Conservation (phyloP, 2,888 invertebrate species). For the Tubiluchus corallicola region DNA sequence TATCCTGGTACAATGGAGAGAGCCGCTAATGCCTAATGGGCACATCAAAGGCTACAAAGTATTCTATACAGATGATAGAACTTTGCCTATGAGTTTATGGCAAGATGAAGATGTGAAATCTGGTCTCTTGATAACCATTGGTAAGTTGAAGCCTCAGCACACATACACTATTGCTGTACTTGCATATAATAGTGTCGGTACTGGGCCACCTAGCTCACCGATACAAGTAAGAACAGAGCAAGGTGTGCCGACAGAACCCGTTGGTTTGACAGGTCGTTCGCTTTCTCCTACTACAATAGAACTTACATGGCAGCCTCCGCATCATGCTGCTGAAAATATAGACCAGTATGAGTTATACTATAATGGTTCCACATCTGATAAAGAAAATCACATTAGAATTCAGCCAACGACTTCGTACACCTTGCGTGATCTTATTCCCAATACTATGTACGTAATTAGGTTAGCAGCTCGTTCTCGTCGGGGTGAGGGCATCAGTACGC, state of each 20-base stretch:
- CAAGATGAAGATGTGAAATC: constrained; percentile 81
- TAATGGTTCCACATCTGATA: constrained; percentile 39
- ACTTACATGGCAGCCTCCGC: constrained; percentile 77
- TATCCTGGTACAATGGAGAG: constrained; percentile 95
- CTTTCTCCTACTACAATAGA: constrained; percentile 76
- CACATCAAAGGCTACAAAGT: constrained; percentile 97
- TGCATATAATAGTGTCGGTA: constrained; percentile 80
- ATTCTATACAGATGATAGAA: constrained; percentile 77
- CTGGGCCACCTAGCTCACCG: constrained; percentile 82
- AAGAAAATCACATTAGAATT: constrained; percentile 13
- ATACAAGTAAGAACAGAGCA: constrained; percentile 95
- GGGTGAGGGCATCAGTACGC: constrained; percentile 91
- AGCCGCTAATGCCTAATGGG: constrained; percentile 90
- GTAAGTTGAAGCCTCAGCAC: constrained; percentile 70
- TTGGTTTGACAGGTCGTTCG: constrained; percentile 64
- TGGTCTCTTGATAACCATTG: constrained; percentile 75
- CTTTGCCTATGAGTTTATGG: constrained; percentile 72
- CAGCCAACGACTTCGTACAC: constrained; percentile 38
- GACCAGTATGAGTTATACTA: constrained; percentile 88
- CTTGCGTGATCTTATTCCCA: constrained; percentile 74
- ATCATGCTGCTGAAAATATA: constrained; percentile 77
- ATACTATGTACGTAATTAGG: constrained; percentile 92
- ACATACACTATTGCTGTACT: constrained; percentile 62
- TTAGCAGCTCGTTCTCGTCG: constrained; percentile 77
- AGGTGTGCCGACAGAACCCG: constrained; percentile 89